Percentiles rank a stretch among this genome's conserved stretches.
These are phyloP conservation scores for Xiphophorus hellerii DNA, from an alignment of 2,113 vertebrate genomes.

Conservation along the genomic window DNA sequence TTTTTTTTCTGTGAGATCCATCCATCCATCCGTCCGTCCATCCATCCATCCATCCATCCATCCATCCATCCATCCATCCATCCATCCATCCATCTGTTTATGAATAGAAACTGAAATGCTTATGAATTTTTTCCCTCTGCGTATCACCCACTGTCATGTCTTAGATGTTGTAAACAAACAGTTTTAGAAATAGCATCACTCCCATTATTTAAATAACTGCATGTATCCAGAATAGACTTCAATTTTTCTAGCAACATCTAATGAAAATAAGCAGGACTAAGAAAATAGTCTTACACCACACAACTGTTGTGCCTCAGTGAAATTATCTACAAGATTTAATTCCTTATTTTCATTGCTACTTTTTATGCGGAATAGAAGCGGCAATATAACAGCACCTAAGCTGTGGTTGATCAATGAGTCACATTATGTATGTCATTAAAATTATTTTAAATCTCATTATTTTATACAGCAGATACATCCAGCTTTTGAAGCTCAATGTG, in stretches of 20 bases:
- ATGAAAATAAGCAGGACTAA: neutral
- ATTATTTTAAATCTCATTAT: neutral
- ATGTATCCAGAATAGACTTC: neutral
- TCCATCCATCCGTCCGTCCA: neutral
- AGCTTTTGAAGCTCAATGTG: constrained; percentile 8
- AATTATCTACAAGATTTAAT: neutral
- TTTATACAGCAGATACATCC: neutral
- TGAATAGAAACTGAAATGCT: too few relatives aligned
- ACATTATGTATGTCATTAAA: neutral
- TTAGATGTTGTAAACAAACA: too few relatives aligned
- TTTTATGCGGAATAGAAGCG: neutral
- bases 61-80: neutral
- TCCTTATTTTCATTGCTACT: neutral
- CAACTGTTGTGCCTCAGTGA: neutral
- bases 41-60: neutral
- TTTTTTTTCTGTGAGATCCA: neutral
- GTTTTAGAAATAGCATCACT: too few relatives aligned
- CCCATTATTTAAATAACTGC: neutral
- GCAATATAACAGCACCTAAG: neutral
- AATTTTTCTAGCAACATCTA: neutral
- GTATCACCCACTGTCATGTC: too few relatives aligned
- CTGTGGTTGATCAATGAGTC: neutral
- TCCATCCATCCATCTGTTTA: too few relatives aligned
- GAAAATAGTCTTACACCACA: neutral
- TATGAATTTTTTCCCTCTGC: too few relatives aligned